Base-by-base conservation (phyloP, 1,140 invertebrate species). In the Condylostylus longicornis region DNA sequence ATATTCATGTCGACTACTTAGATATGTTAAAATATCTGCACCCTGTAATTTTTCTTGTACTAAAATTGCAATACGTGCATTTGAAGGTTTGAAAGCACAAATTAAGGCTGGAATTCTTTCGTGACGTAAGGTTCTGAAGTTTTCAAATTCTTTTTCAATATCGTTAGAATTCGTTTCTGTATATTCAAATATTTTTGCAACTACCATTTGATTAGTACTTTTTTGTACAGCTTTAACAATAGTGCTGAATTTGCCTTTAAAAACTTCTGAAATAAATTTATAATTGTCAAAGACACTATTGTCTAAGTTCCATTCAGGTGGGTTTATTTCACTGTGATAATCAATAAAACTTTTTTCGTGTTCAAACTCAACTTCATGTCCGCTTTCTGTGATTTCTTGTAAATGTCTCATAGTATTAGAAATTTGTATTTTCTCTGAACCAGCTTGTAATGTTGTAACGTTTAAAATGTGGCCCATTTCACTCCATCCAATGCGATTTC, bases 401-500 rank as follows among this genome's bases (percentile, higher is more conserved):
- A 86, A 66, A 58, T 85, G 81, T 46, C 66, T 76, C 80, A 87
- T 85, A 1, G 82, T 79, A 43, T 76, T 71, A 1, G 77, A 78
- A 4, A 87, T 64, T 48, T 77, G 71, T 3, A 88, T 67, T 52
- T 80, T 81, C 0, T 72, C 63, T 5, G 72, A 65, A 42, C 78
- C 79, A 13, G 64, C 52, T 35, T 69, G 66, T 42, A 72, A 71
- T 1, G 83, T 86, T 47, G 75, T 75, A 6, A 81, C 60, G 1
- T 76, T 52, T 5, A 81, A 78, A 1, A 78, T 74, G 19, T 84
- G 76, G 29, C 83, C 79, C 43, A 74, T 72, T 34, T 82, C 79
- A 52, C 83, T 82, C 84, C 85, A 89, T n/a, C 91, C 93, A 51
- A 97, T 88, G 22, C 76, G 75, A 62, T 98, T 98, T 35, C 75